Evolutionary conservation across 2,888 invertebrate species (phyloP).

Genomic region (Uropetala carovei): DNA sequence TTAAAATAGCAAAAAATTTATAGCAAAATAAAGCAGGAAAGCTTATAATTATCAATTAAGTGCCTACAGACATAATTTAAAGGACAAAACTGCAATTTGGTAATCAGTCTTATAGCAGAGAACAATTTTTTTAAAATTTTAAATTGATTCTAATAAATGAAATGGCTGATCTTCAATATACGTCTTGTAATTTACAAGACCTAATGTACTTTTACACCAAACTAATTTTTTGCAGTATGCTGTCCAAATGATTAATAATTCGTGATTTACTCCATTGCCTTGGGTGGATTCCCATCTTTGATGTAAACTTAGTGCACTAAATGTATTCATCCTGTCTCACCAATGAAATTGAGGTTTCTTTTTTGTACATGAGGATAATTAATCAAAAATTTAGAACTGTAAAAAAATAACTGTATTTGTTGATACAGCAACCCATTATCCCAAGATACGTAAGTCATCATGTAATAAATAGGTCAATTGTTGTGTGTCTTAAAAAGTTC

Average conservation of each 20-base stretch:
- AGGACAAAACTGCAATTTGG: neutral
- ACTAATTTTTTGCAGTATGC: neutral
- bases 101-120: neutral
- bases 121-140: neutral
- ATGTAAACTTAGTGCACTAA: neutral
- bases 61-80: neutral
- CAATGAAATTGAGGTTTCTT: neutral
- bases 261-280: neutral
- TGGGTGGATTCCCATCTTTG: neutral
- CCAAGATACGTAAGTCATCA: slow-evolving; percentile 6
- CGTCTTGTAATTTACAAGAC: neutral
- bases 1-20: neutral
- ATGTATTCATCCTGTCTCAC: neutral
- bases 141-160: neutral
- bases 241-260: neutral
- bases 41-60: slow-evolving; percentile 19
- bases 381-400: neutral
- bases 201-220: neutral
- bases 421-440: neutral
- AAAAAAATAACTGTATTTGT: neutral
- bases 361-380: neutral
- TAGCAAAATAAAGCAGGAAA: neutral
- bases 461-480: slow-evolving; percentile 57
- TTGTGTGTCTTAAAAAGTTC: slow-evolving; percentile 53
- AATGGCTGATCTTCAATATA: neutral